Base-by-base conservation (phyloP, 2,797 vertebrate species). In the Nannoperca obscura region DNA sequence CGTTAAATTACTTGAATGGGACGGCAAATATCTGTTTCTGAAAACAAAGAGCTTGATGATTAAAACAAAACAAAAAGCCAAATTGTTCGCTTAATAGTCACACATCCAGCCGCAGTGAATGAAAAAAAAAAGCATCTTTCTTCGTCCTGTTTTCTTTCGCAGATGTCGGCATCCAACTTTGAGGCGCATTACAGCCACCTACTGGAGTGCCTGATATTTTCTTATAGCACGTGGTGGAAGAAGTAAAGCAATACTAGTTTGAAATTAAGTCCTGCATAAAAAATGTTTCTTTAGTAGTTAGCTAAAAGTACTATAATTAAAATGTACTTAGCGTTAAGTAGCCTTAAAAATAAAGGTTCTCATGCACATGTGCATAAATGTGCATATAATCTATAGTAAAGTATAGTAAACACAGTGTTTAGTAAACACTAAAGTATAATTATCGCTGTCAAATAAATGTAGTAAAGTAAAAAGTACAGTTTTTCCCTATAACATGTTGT, bases 131-230 rank as follows among this genome's bases (percentile, higher is more conserved):
- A 27, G 4, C 20, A 20, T 47, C 19, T 46, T 40, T 40, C 24
- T 14, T 22, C 69, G 71, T 82, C 22, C 44, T 8, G 1, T 36
- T 42, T 10, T 13, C 14, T 30, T 12, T 1, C 4, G 1, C 13
- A 9, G 32, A 1, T 1, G 10, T 13, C 32, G 0, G 0, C 4
- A 22, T 36, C 17, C 32, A 57, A 19, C 46, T 3, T 19, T 2
- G 11, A 57, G 10, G 30, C 57, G 4, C 64, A 76, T 34, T 78
- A 80, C 76, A 0, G 78, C 83, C 88, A 27, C 57, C 85, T 78
- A 50, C 55, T 58, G 87, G 84, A 30, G 15, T 27, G 2, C 36
- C 7, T 5, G 32, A 32, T 32, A 32, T 22, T 53, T 42, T 32
- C 10, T 24, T 44, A 0, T 15, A 34, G 7, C 44, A 20, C 6